Base-by-base conservation (phyloP, 2,888 invertebrate species). In the Proisotoma minuta region DNA sequence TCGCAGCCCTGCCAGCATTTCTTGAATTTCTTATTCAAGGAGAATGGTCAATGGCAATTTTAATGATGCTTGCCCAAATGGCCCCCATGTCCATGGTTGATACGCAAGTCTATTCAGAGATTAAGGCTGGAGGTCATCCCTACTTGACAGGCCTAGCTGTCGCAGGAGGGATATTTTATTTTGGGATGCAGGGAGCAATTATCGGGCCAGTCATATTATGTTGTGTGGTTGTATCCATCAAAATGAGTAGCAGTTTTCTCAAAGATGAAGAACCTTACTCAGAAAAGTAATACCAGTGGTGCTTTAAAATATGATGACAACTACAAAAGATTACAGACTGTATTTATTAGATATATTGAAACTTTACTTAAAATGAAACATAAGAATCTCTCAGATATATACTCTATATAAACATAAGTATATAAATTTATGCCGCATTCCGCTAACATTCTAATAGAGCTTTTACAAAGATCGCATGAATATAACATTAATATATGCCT, bases 111-210 rank as follows among this genome's bases (percentile, higher is more conserved):
- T 97, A 98, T 78, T 89, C 89, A 54, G 98, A 98, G 81, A 96
- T 99, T 72, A 94, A 95, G 81, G 95, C 95, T 2, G 69, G 66
- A 18, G 69, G 66, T 20, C 68, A 68, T 59, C 68, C 68, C 1
- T 71, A 69, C 53, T 47, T 71, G 12, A 70, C 69, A 47, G 68
- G 96, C 34, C 81, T 99, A 59, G 92, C 98, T 1, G 94, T 99
- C 76, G 97, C 96, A 20, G 98, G 98, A 12, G 99, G 99, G 51
- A 91, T 99, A 76, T 95, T 96, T 79, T 98, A 94, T 83, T 82
- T 97, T 72, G 98, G 98, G 0, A 87, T 94, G 60, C 93, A 97
- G 79, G 99, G 99, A 0, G 97, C 97, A 1, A 91, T 99, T 72
- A 87, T 98, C 63, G 99, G 98, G 0, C 99, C 99, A 0, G 83